These are phyloP conservation scores for Pogonognathellus flavescens DNA, from an alignment of 1,140 invertebrate species.

Conservation along the genomic window DNA sequence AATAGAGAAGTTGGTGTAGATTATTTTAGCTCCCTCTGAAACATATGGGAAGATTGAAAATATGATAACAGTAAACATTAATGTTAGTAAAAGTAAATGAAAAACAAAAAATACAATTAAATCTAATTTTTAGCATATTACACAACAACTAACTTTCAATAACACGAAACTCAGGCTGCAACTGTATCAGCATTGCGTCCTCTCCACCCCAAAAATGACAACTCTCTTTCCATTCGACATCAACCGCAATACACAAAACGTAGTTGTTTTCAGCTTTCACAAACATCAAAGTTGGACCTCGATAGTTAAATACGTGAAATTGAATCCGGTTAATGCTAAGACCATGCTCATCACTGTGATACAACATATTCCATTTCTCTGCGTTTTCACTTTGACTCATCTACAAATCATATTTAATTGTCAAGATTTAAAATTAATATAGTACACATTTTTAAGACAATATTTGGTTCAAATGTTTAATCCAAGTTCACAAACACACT, in stretches of 20 bases:
- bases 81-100: no score
- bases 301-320: slow-evolving; percentile 87
- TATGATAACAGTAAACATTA: not conserved
- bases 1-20: slow-evolving; percentile 86
- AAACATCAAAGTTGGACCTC: slow-evolving; percentile 85
- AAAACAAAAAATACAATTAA: no score
- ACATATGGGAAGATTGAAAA: slow-evolving; percentile 19
- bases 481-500: slow-evolving; percentile 69
- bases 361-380: slow-evolving; percentile 81
- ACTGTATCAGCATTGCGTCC: slow-evolving; percentile 82
- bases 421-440: not conserved
- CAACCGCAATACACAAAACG: slow-evolving; percentile 82
- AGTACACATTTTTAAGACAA: no score
- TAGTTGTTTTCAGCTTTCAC: slow-evolving; percentile 78
- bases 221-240: slow-evolving; percentile 88
- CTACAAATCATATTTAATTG: slow-evolving; percentile 20
- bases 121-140: no score
- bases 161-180: slow-evolving; percentile 80
- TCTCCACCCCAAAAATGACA: slow-evolving; percentile 87
- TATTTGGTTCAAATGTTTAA: slow-evolving; percentile 69
- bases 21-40: slow-evolving; percentile 79
- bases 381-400: slow-evolving; percentile 25
- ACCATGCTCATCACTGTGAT: slow-evolving; percentile 86
- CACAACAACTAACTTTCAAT: slow-evolving; percentile 71
- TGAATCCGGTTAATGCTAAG: slow-evolving; percentile 88